A percentile compares a stretch with the other conserved stretches of the same genome.
Evolutionary conservation across 2,888 invertebrate genomes (phyloP).

Genomic region (Lasioglossum oenotherae): DNA sequence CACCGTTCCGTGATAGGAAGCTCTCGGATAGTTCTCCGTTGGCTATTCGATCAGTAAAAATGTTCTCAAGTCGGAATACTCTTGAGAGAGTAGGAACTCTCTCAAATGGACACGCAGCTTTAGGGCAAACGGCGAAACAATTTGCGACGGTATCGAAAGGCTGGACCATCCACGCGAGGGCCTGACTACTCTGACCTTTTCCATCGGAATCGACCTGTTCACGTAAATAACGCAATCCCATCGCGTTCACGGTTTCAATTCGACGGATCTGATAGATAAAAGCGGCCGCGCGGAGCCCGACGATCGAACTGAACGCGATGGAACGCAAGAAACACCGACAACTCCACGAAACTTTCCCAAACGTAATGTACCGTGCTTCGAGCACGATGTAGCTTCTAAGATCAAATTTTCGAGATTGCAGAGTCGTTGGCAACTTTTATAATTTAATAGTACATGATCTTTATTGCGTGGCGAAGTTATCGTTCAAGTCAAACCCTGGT

Average conservation of each 20-base stretch:
- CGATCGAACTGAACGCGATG: background rate
- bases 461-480: too few species aligned
- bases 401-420: background rate
- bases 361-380: background rate
- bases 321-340: background rate
- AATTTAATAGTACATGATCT: background rate
- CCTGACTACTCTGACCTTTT: conserved; percentile 44
- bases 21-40: too few species aligned
- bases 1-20: too few species aligned
- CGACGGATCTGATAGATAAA: conserved; percentile 23
- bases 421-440: background rate
- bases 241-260: background rate
- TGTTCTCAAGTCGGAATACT: background rate
- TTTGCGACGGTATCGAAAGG: conserved; percentile 18
- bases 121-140: conserved; percentile 7
- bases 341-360: background rate
- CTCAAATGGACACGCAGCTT: background rate
- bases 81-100: background rate
- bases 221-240: conserved; percentile 26
- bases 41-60: too few species aligned
- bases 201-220: conserved; percentile 13
- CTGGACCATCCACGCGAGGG: conserved; percentile 37
- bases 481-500: background rate
- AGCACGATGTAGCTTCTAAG: background rate
- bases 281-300: background rate